These are phyloP conservation scores for Spongilla lacustris DNA, from an alignment of 37 sponge, comb jelly and placozoan species.

Conservation along the genomic window DNA sequence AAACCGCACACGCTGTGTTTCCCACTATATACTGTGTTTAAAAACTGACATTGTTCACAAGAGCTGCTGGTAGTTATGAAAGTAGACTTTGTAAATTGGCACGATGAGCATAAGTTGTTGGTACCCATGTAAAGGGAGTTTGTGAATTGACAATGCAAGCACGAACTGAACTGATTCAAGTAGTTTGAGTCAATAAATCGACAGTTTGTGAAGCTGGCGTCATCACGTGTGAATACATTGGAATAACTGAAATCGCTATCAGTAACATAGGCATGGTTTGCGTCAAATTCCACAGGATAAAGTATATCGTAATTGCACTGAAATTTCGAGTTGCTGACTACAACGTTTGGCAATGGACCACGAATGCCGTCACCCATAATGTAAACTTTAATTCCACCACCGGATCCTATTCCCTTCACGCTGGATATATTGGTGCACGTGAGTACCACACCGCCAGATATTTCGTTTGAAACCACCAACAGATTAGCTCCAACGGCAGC, in stretches of 20 bases:
- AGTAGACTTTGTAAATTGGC: no score
- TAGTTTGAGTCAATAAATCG: background rate
- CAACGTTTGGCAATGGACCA: background rate
- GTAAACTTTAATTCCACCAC: background rate
- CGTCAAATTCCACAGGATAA: background rate
- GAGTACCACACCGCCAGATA: no score
- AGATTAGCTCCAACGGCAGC: no score
- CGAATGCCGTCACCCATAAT: background rate
- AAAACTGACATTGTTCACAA: no score
- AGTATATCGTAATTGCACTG: background rate
- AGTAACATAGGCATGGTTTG: background rate
- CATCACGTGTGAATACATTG: background rate
- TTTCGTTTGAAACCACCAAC: no score
- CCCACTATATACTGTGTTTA: no score
- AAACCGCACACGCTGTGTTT: no score
- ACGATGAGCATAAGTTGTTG: no score
- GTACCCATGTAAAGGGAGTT: background rate
- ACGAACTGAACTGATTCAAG: background rate
- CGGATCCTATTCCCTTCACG: no score
- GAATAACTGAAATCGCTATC: background rate
- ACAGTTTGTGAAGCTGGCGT: background rate
- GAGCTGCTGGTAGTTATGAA: no score
- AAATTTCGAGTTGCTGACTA: background rate
- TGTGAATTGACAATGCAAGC: background rate
- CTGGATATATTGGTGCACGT: no score